Conservation (phyloP, 2,888 invertebrate genomes). For the Priocnemis perturbator region DNA sequence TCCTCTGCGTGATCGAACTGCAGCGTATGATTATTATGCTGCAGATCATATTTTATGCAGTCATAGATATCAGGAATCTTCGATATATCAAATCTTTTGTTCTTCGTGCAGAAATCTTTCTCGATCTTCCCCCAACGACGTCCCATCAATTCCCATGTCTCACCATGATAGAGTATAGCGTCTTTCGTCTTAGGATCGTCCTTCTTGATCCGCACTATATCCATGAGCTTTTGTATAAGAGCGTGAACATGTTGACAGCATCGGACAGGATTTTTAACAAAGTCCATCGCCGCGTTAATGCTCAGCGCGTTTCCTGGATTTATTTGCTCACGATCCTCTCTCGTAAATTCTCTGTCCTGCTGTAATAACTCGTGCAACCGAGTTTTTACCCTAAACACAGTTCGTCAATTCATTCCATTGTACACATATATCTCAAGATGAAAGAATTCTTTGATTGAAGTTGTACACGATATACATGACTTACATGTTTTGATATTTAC, state of each 20-base stretch:
- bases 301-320: conserved; percentile 96
- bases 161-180: conserved; percentile 96
- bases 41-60: conserved; percentile 98
- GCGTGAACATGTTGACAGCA: conserved; percentile 94
- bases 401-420: neutral
- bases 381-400: conserved; percentile 86
- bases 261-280: conserved; percentile 95
- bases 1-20: conserved; percentile 96
- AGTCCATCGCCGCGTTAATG: conserved; percentile 92
- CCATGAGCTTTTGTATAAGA: conserved; percentile 90
- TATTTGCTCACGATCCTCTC: conserved; percentile 89
- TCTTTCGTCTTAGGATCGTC: conserved; percentile 95
- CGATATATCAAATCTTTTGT: conserved; percentile 95
- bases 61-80: conserved; percentile 99
- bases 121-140: conserved; percentile 98
- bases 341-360: conserved; percentile 89
- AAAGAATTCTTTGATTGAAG: too few species aligned
- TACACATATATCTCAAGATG: neutral
- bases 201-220: conserved; percentile 89
- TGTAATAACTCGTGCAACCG: conserved; percentile 95
- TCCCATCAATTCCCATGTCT: conserved; percentile 99
- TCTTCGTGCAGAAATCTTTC: conserved; percentile 97
- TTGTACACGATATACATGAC: too few species aligned
- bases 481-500: conserved; percentile 95
- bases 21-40: conserved; percentile 97